Base-by-base conservation (phyloP, 2,797 vertebrate species). In the Lophotriccus pileatus region DNA sequence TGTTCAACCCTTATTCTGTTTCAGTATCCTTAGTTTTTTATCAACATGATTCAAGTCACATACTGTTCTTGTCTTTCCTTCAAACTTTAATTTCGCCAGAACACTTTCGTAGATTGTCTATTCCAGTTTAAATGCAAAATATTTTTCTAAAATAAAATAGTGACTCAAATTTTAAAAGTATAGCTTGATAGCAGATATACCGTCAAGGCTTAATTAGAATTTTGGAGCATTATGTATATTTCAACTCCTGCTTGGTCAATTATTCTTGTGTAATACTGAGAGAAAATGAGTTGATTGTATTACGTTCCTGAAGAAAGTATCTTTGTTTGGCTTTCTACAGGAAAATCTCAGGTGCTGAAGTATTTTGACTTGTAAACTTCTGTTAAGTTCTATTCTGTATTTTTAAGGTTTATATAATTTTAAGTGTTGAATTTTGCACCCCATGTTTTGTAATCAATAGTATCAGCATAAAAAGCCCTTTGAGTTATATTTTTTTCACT, bases 321-420 rank as follows among this genome's bases (percentile, higher is more conserved):
- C 17, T 63, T 68, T 82, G 0, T 69, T 63, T 69, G 41, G 18
- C 93, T 91, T 96, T 97, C 89, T 83, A 37, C 70, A 93, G 93
- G 73, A 92, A 80, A 89, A 87, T 93, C 97, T 97, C 94, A 95
- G 94, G 90, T 96, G 84, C 90, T 96, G 62, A 85, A 92, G 36
- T 92, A 87, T 41, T 87, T 78, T 32, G 17, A 83, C 72, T 67
- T 86, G 32, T 90, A 52, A 92, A 68, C 70, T 86, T 82, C 8
- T 66, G 36, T 77, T 77, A 67, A 73, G 60, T 87, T 80, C 5
- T 49, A 24, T 84, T 80, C 49, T 92, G 50, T 95, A 55, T 75
- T 87, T 91, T 25, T 56, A 87, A 89, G 49, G 58, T 91, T 96
- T 74, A 43, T 85, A 78, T 94, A 46, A 39, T 53, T 69, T 76